These are phyloP conservation scores for Ceryle rudis DNA, from an alignment of 2,797 vertebrate genomes.

Conservation along the genomic window DNA sequence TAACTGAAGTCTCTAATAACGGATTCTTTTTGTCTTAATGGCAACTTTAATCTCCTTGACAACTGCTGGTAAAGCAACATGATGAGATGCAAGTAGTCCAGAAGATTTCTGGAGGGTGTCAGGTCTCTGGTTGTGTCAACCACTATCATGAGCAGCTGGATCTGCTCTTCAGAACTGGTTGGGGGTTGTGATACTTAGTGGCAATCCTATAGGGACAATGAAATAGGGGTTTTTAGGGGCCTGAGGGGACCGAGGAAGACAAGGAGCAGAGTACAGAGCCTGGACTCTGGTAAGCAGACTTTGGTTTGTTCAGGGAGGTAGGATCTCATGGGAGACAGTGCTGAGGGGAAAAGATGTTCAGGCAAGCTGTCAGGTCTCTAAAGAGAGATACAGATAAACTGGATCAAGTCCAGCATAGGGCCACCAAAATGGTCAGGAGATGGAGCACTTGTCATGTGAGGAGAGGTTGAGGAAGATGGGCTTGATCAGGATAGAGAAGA, in stretches of 20 bases:
- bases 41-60: not conserved
- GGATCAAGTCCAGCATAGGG: not conserved
- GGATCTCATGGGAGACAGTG: not conserved
- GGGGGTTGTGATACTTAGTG: not conserved
- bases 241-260: not conserved
- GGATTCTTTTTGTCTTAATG: not conserved
- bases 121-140: not conserved
- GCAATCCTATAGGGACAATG: not conserved
- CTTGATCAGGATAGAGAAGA: not conserved
- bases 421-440: not conserved
- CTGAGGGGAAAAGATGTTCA: not conserved
- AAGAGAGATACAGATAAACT: not conserved
- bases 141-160: not conserved
- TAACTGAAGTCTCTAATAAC: not conserved
- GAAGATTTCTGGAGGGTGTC: not conserved
- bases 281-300: not conserved
- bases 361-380: not conserved
- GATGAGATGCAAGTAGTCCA: not conserved
- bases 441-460: not conserved
- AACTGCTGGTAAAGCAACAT: not conserved
- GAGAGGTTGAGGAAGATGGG: not conserved
- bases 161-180: not conserved
- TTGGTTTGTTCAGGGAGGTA: not conserved
- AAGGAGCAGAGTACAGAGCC: not conserved
- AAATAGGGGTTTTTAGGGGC: not conserved